A percentile compares a stretch with the other conserved stretches of the same genome.
phyloP scores from a whole-genome alignment of 2,888 invertebrate species.

The Odontocerum albicorne region DNA sequence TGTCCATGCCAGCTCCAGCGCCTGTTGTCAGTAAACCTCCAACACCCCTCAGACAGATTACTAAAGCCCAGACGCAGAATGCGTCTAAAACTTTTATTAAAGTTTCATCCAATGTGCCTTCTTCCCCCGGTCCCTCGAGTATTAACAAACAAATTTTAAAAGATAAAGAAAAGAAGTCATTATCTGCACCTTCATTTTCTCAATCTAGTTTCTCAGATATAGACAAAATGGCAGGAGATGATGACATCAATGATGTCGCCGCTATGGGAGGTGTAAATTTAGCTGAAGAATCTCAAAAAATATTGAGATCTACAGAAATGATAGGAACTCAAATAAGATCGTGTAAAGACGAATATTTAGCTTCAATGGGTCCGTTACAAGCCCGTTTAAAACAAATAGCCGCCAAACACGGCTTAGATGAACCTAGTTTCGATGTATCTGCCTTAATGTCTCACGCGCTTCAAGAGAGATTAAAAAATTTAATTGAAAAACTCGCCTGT shows the following conservation, averaged over 20 bases:
- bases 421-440: conserved; percentile 84
- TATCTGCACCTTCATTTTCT: conserved; percentile 37
- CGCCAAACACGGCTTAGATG: conserved; percentile 78
- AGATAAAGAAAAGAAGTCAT: conserved; percentile 28
- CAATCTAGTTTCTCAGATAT: conserved; percentile 46
- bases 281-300: conserved; percentile 93
- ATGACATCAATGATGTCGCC: conserved; percentile 98
- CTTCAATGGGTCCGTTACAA: conserved; percentile 76
- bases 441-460: conserved; percentile 90
- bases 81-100: conserved; percentile 32
- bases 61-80: conserved; percentile 29
- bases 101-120: conserved; percentile 23
- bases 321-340: conserved; percentile 87
- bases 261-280: conserved; percentile 99
- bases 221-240: conserved; percentile 75
- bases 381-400: conserved; percentile 75
- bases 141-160: conserved; percentile 19
- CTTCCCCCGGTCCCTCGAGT: conserved; percentile 18
- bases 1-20: conserved; percentile 51
- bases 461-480: conserved; percentile 88
- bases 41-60: conserved; percentile 26
- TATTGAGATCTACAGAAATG: conserved; percentile 86
- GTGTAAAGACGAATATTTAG: conserved; percentile 90
- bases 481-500: conserved; percentile 88
- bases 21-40: conserved; percentile 33